These are phyloP conservation scores for Platyura marginata DNA, from an alignment of 1,140 invertebrate species.

Conservation along the genomic window DNA sequence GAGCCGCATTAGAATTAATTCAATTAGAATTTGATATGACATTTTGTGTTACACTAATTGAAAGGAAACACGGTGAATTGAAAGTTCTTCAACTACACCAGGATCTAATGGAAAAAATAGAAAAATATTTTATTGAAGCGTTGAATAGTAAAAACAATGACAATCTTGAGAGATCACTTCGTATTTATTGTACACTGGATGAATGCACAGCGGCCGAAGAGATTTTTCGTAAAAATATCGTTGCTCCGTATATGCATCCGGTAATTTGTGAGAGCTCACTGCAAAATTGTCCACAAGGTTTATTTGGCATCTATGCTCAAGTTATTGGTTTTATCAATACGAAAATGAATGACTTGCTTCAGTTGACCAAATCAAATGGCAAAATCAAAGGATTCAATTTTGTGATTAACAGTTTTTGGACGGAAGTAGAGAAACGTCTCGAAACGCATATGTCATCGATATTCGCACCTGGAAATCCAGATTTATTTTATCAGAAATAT, in stretches of 20 bases:
- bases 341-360: slow-evolving; percentile 37
- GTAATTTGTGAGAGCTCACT: slow-evolving; percentile 58
- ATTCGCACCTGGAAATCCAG: slow-evolving; percentile 80
- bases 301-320: slow-evolving; percentile 55
- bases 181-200: slow-evolving; percentile 45
- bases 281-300: slow-evolving; percentile 45
- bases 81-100: slow-evolving; percentile 30
- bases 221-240: slow-evolving; percentile 46
- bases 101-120: slow-evolving; percentile 34
- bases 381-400: slow-evolving; percentile 68
- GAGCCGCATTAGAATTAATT: slow-evolving; percentile 18
- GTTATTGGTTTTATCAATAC: slow-evolving; percentile 50
- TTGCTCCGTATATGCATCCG: slow-evolving; percentile 48
- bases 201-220: slow-evolving; percentile 50
- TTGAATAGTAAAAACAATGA: slow-evolving; percentile 32
- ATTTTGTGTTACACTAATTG: slow-evolving; percentile 18
- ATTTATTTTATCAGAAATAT: slow-evolving; percentile 71
- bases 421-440: slow-evolving; percentile 60
- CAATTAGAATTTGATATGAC: slow-evolving; percentile 17
- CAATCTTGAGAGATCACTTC: slow-evolving; percentile 37
- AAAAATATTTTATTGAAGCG: slow-evolving; percentile 38
- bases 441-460: slow-evolving; percentile 59
- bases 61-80: slow-evolving; percentile 24
- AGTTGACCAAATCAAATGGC: slow-evolving; percentile 37
- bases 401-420: slow-evolving; percentile 75